Evolutionary conservation across 1,140 invertebrate genomes (phyloP).

Genomic region (Drosophila ambigua): DNA sequence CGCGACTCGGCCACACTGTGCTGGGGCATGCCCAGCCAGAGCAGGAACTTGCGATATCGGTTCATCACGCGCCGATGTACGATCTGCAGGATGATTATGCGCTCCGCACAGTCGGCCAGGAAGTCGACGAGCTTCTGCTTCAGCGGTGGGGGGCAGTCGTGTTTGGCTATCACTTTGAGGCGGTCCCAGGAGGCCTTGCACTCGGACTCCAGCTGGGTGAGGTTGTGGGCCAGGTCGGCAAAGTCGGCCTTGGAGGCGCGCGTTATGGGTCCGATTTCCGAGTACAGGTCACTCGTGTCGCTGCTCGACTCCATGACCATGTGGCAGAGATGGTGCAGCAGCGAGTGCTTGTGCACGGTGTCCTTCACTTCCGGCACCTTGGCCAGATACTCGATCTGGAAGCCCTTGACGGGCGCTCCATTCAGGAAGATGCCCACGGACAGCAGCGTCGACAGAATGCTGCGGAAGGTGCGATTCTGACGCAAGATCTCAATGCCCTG

Average conservation of each 20-base stretch:
- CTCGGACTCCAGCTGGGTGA: conserved; percentile 95
- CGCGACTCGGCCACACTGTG: conserved; percentile 93
- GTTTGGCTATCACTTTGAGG: conserved; percentile 97
- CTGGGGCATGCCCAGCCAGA: conserved; percentile 95
- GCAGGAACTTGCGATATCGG: conserved; percentile 96
- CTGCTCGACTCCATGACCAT: conserved; percentile 98
- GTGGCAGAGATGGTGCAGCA: conserved; percentile 98
- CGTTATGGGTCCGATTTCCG: conserved; percentile 97
- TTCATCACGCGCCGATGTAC: conserved; percentile 96
- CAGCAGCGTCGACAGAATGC: conserved; percentile 95
- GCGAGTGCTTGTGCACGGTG: conserved; percentile 98
- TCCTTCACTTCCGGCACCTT: conserved; percentile 99
- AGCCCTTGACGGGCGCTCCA: conserved; percentile 97
- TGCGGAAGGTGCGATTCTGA: conserved; percentile 96
- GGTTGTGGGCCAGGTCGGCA: conserved; percentile 93
- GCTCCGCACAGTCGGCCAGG: conserved; percentile 97
- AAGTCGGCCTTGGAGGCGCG: conserved; percentile 97
- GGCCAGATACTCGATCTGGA: conserved; percentile 98
- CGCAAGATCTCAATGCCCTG: conserved; percentile 96
- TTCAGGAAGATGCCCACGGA: conserved; percentile 99
- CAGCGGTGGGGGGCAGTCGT: conserved; percentile 95
- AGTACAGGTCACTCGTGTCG: conserved; percentile 97
- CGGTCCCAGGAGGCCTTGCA: conserved; percentile 99
- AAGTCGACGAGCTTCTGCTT: conserved; percentile 98
- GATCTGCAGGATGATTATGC: conserved; percentile 96